Evolutionary conservation across 2,888 invertebrate species (phyloP), one percentile per base, ranked within the genome.

Genomic region (Himalopsyche kuldschensis): DNA sequence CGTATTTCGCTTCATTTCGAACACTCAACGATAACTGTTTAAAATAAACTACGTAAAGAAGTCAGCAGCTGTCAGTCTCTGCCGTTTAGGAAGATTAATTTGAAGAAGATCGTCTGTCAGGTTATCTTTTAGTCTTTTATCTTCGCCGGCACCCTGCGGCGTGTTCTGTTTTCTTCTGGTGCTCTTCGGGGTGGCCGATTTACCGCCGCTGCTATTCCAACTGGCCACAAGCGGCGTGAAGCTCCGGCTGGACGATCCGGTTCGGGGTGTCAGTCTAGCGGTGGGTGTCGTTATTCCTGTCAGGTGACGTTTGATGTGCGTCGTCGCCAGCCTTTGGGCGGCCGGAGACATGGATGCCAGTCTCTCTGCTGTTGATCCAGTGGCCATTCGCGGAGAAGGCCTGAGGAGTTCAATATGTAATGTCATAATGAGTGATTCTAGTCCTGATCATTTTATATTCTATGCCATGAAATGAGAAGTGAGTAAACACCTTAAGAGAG

Each of bases 331-430:
- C 87, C 95, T 94, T 86, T 96, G 94, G 0, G 99, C 99, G 0
- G 99, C 99, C 0, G 99, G 99, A 0, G 99, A 99, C 96, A 99
- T 97, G 82, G 96, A 95, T 4, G 95, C 95, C 55, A 99, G 90
- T 1, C 97, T 94, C 86, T 98, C 98, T 30, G 96, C 93, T 77
- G 94, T 93, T 1, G 95, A 86, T 17, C 86, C 84, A 1, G 86
- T 86, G 4, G 83, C 75, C 80, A 86, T 76, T 30, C 86, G 81
- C 32, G 86, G 86, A 8, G 86, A 86, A 20, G 86, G 86, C 6
- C 86, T 86, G 83, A 41, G 84, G 84, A 35, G 78, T 79, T 0
- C 32, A 75, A 69, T 1, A 80, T 20, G n/a, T 1, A 31, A n/a
- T n/a, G n/a, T 35, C 3, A 77, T 1, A 17, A n/a, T n/a, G 35